phyloP scores from a whole-genome alignment of 2,888 invertebrate species.

The Synergus umbraculus region DNA sequence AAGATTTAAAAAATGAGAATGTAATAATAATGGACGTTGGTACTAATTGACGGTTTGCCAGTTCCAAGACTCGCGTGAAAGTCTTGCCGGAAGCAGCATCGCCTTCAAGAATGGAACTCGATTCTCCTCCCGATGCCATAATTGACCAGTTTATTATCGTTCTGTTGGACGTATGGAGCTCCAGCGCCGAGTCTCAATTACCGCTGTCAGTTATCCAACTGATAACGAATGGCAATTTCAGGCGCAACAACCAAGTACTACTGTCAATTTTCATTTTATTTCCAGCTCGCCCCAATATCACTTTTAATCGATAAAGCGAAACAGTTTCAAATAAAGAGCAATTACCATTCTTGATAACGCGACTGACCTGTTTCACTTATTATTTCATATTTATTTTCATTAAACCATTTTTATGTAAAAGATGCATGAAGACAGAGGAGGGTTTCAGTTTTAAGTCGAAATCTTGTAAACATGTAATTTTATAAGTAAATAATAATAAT shows the following conservation, averaged over 20 bases:
- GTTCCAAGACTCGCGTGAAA: slow-evolving; percentile 59
- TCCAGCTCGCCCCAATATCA: slow-evolving; percentile 19
- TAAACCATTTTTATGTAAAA: neutral
- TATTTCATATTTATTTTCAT: slow-evolving; percentile 26
- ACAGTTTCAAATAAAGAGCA: slow-evolving; percentile 24
- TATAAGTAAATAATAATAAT: too few relatives aligned
- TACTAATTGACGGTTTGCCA: slow-evolving; percentile 67
- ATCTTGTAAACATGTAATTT: too few relatives aligned
- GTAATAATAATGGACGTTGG: slow-evolving; percentile 27
- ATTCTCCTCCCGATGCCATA: slow-evolving; percentile 62
- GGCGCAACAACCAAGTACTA: slow-evolving; percentile 40
- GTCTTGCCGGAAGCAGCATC: slow-evolving; percentile 60
- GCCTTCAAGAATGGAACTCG: slow-evolving; percentile 62
- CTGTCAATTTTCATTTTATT: slow-evolving; percentile 40
- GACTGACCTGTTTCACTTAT: neutral
- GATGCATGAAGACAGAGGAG: neutral
- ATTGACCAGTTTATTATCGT: slow-evolving; percentile 58
- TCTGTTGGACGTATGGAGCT: slow-evolving; percentile 29
- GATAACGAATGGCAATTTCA: slow-evolving; percentile 44
- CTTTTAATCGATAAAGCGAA: slow-evolving; percentile 17
- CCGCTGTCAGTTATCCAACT: slow-evolving; percentile 41
- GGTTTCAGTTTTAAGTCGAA: too few relatives aligned
- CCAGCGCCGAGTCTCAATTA: slow-evolving; percentile 41
- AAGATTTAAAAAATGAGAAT: neutral
- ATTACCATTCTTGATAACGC: slow-evolving; percentile 16